phyloP scores from a whole-genome alignment of 2,797 vertebrate genomes.

The Sparidentex hasta region DNA sequence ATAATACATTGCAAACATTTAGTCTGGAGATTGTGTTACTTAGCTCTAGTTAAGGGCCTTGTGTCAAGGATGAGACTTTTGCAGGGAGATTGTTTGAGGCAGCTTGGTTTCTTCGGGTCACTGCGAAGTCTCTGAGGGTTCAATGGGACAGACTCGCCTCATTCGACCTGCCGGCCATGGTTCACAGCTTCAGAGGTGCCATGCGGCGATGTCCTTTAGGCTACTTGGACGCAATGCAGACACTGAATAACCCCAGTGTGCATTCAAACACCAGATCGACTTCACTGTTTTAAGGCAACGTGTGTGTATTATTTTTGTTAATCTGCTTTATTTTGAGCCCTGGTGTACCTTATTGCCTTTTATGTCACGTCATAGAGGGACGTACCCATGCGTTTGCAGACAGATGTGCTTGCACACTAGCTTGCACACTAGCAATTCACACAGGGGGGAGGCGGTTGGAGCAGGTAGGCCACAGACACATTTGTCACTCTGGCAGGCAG shows the following conservation, averaged over 20 bases:
- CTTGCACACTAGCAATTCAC: constrained; percentile 19
- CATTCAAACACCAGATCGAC: not conserved
- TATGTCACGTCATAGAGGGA: constrained; percentile 55
- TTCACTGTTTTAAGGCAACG: not conserved
- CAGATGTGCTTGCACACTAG: too few relatives aligned
- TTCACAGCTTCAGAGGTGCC: constrained; percentile 58
- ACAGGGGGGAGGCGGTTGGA: constrained; percentile 71
- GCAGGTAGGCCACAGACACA: constrained; percentile 69
- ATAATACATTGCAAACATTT: too few relatives aligned
- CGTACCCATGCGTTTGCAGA: constrained; percentile 31
- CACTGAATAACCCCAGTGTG: not conserved
- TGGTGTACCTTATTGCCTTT: constrained; percentile 43
- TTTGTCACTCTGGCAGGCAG: constrained; percentile 85
- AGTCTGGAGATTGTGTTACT: too few relatives aligned
- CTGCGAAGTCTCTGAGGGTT: constrained; percentile 45
- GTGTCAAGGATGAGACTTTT: constrained; percentile 6
- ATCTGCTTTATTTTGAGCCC: constrained; percentile 39
- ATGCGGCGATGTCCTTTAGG: not conserved
- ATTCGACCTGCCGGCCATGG: constrained; percentile 62
- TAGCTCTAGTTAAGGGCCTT: too few relatives aligned
- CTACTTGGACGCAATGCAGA: not conserved
- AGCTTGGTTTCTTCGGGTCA: constrained; percentile 48
- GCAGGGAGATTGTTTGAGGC: constrained; percentile 12
- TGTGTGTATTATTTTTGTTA: constrained; percentile 18
- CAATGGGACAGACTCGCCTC: constrained; percentile 48